Evolutionary conservation across 2,888 invertebrate genomes (phyloP), one percentile per base, ranked within the genome.

Genomic region (Tachina fera): DNA sequence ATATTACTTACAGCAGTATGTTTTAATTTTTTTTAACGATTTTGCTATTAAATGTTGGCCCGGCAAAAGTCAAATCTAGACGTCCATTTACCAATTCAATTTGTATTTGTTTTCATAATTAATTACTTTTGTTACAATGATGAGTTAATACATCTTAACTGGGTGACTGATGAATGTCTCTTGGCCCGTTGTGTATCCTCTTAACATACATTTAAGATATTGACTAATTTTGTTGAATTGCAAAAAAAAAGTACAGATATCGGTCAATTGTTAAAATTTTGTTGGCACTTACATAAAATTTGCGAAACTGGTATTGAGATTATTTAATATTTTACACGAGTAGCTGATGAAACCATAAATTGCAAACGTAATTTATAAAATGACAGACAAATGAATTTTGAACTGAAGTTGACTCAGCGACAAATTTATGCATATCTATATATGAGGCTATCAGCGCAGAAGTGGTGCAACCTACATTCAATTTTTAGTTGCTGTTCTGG

Each of bases 121-220:
- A 83, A 60, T 77, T 60, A 83, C 49, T 72, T 67, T 22, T 60
- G 11, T 47, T 77, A 60, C 71, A 63, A 65, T 60, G 39, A 65
- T 60, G 39, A 65, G 45, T 77, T 77, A 83, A 71, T 72, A 67
- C 65, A 72, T 83, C 60, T 77, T 58, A 19, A 1, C 31, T 11
- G 41, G 10, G n/a, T 56, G 47, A 65, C 56, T 79, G 45, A 60
- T 79, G 45, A 60, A 19, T 47, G 41, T 31, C 49, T 49, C 41
- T 68, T 19, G 1, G 16, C 8, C 41, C 10, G 10, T 47, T 6
- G 14, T 81, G 53, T 68, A 61, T 70, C 68, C 45, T 80, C 45
- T 56, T 70, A 58, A 75, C 68, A 82, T 19, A 75, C 53, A 68
- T 61, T 71, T 65, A 13, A 39, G 47, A 79, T 63, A 79, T 63